These are phyloP conservation scores for Cyanoderma ruficeps DNA, from an alignment of 2,113 vertebrate species.

Conservation along the genomic window DNA sequence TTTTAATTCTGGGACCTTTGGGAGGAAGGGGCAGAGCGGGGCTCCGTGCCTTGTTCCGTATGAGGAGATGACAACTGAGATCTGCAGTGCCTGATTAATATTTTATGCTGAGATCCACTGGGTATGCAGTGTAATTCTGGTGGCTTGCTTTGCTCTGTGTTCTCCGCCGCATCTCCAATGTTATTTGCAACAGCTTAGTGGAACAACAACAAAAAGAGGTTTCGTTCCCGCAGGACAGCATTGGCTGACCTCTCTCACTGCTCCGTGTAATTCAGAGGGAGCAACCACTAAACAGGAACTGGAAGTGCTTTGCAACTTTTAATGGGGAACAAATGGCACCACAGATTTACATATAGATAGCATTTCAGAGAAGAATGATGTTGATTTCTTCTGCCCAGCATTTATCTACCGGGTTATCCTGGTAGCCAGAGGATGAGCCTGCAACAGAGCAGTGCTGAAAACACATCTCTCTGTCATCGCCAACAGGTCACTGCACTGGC, in stretches of 20 bases:
- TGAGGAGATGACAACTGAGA: slow-evolving; percentile 58
- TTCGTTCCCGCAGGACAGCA: neutral
- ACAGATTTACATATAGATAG: slow-evolving; percentile 28
- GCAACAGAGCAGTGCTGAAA: neutral
- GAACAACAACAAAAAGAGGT: slow-evolving; percentile 14
- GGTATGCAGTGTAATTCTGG: slow-evolving; percentile 62
- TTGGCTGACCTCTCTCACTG: neutral
- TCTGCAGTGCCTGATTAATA: slow-evolving; percentile 75
- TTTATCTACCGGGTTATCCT: neutral
- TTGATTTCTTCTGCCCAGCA: neutral
- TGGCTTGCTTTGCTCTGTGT: slow-evolving; percentile 13
- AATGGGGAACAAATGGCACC: neutral
- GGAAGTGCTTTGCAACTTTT: slow-evolving; percentile 8
- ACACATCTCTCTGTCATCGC: neutral
- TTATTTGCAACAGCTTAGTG: slow-evolving; percentile 16
- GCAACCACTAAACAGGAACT: neutral
- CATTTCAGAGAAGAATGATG: neutral
- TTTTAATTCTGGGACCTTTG: neutral
- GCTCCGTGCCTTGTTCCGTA: slow-evolving; percentile 30
- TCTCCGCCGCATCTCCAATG: slow-evolving; percentile 9
- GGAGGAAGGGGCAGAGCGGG: neutral
- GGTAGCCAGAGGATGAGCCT: neutral
- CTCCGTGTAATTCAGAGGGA: slow-evolving; percentile 36
- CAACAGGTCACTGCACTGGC: neutral
- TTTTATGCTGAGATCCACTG: slow-evolving; percentile 72